Evolutionary conservation across 2,888 invertebrate genomes (phyloP).

Genomic region (Penaeus monodon): DNA sequence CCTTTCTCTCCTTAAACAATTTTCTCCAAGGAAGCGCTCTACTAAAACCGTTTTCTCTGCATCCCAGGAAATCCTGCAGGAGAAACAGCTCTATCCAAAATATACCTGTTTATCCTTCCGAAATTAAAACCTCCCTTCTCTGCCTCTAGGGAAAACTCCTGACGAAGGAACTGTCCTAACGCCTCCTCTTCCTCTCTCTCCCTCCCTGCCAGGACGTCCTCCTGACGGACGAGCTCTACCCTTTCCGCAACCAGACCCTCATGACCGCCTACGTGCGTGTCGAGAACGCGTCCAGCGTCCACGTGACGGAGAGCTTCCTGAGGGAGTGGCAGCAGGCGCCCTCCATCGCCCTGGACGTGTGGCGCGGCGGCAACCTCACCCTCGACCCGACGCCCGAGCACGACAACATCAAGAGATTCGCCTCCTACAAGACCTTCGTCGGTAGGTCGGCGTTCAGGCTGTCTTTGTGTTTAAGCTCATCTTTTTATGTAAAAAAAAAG

Average conservation of each 20-base stretch:
- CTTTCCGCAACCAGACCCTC: conserved; percentile 36
- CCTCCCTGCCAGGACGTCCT: conserved; percentile 36
- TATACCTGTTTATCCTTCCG: no score
- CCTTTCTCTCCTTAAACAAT: no score
- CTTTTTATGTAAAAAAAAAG: no score
- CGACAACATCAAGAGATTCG: not conserved
- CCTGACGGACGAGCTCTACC: conserved; percentile 42
- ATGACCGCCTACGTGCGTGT: conserved; percentile 55
- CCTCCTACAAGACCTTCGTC: conserved; percentile 13
- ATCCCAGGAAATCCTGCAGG: no score
- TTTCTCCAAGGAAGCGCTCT: no score
- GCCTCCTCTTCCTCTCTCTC: no score
- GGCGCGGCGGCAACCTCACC: conserved; percentile 46
- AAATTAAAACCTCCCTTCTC: no score
- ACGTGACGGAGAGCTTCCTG: conserved; percentile 52
- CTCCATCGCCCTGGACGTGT: conserved; percentile 60
- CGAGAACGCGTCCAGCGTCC: conserved; percentile 41
- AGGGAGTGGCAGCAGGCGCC: conserved; percentile 48
- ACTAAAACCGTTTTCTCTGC: no score
- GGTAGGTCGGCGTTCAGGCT: not conserved
- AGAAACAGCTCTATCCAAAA: no score
- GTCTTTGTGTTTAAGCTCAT: no score
- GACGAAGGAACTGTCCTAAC: no score
- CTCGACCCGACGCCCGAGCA: conserved; percentile 43
- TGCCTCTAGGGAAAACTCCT: no score